Evolutionary conservation across 2,113 vertebrate genomes (phyloP).

Genomic region (Echinops telfairi): DNA sequence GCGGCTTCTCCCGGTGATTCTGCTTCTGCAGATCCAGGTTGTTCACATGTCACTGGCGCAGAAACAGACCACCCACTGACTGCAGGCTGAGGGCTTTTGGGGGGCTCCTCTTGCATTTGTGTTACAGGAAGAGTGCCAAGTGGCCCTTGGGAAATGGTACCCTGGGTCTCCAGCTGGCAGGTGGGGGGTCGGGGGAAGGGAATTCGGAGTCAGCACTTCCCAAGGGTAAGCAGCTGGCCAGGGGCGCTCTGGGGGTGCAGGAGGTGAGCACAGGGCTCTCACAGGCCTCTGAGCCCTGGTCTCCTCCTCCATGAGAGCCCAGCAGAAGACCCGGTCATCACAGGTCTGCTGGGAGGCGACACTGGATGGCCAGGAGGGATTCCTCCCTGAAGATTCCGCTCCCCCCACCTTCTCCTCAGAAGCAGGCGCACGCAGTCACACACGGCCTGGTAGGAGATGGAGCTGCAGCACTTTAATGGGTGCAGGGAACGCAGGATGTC

Average conservation of each 20-base stretch:
- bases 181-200: accelerated
- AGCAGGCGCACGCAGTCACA: background rate
- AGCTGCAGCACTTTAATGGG: constrained; percentile 70
- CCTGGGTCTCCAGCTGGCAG: background rate
- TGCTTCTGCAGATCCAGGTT: background rate
- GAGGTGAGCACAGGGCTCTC: background rate
- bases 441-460: constrained; percentile 52
- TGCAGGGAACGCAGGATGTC: constrained; percentile 62
- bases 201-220: background rate
- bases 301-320: background rate
- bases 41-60: background rate
- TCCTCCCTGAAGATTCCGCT: background rate
- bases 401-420: background rate
- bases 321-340: background rate
- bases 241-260: background rate
- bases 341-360: background rate
- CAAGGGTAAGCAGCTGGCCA: background rate
- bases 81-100: background rate
- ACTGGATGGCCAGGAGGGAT: background rate
- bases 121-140: background rate
- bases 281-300: background rate
- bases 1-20: background rate
- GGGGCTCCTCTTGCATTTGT: background rate
- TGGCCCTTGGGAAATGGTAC: background rate
- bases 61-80: background rate